Evolutionary conservation across 2,797 vertebrate genomes (phyloP).

Genomic region (Myotis vivesi): DNA sequence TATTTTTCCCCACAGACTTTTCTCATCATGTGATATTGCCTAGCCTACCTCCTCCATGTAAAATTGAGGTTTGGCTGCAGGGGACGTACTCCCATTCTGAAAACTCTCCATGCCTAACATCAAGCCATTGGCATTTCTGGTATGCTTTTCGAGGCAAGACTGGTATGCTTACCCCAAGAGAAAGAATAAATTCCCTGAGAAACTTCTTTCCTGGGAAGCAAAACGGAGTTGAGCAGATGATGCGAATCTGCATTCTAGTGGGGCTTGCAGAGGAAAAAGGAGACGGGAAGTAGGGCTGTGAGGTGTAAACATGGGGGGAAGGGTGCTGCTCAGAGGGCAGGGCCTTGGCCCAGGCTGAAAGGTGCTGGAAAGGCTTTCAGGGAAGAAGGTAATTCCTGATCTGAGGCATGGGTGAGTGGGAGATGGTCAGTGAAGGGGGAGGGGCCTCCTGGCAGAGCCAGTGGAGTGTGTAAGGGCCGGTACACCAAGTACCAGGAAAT

Average conservation of each 20-base stretch:
- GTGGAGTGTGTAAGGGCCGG: not conserved
- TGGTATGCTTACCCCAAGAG: constrained; percentile 71
- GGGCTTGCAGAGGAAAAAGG: not conserved
- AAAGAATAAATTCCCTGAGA: constrained; percentile 66
- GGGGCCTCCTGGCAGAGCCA: not conserved
- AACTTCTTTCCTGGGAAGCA: constrained; percentile 49
- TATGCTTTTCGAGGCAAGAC: constrained; percentile 70
- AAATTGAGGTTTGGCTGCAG: constrained; percentile 73
- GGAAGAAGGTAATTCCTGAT: not conserved
- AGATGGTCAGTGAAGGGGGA: not conserved
- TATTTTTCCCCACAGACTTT: constrained; percentile 51
- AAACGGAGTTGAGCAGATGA: constrained; percentile 16
- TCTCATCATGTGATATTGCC: constrained; percentile 57
- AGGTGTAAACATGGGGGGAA: not conserved
- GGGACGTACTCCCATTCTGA: constrained; percentile 58
- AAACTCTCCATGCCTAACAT: constrained; percentile 61
- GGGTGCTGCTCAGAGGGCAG: not conserved
- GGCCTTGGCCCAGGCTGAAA: not conserved
- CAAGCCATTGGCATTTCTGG: constrained; percentile 77
- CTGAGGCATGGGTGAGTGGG: not conserved
- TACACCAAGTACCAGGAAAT: not conserved
- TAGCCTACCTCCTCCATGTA: constrained; percentile 62
- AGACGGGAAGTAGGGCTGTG: not conserved
- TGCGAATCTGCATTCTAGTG: not conserved
- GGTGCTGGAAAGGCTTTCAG: not conserved